A percentile compares a stretch with the other conserved stretches of the same genome.
Conservation (phyloP, 2,888 invertebrate genomes). For the Pelosia muscerda region DNA sequence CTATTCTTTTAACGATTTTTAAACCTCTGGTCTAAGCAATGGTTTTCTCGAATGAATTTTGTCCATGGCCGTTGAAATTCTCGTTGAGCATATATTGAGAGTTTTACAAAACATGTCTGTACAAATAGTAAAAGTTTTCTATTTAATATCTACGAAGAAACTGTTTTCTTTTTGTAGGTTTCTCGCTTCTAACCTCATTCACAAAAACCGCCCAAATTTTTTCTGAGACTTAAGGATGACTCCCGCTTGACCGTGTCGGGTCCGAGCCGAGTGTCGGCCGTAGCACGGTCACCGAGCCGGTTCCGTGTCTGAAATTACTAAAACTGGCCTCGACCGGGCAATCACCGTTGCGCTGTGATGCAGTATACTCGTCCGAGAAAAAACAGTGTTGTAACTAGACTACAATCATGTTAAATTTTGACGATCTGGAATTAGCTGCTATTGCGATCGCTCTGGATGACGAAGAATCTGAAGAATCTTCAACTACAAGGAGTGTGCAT, state of each 20-base stretch:
- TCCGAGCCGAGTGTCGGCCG: neutral
- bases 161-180: no score
- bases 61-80: no score
- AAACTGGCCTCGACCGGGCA: neutral
- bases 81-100: no score
- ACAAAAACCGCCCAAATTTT: no score
- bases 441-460: conserved; percentile 31
- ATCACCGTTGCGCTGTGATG: conserved; percentile 2
- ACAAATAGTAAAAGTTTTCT: no score
- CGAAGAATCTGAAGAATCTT: conserved; percentile 30
- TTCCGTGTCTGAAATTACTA: conserved; percentile 1
- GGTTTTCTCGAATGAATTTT: no score
- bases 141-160: no score
- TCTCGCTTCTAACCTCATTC: no score
- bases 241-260: neutral
- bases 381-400: conserved; percentile 20
- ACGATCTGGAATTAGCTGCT: conserved; percentile 28
- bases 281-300: conserved; percentile 2
- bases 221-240: neutral
- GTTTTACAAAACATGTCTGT: no score
- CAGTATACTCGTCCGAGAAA: conserved; percentile 1
- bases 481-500: conserved; percentile 24
- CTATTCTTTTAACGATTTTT: no score
- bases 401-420: conserved; percentile 29
- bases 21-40: no score